Evolutionary conservation across 2,888 invertebrate species (phyloP), one percentile per base, ranked within the genome.

Genomic region (Apamea crenata): DNA sequence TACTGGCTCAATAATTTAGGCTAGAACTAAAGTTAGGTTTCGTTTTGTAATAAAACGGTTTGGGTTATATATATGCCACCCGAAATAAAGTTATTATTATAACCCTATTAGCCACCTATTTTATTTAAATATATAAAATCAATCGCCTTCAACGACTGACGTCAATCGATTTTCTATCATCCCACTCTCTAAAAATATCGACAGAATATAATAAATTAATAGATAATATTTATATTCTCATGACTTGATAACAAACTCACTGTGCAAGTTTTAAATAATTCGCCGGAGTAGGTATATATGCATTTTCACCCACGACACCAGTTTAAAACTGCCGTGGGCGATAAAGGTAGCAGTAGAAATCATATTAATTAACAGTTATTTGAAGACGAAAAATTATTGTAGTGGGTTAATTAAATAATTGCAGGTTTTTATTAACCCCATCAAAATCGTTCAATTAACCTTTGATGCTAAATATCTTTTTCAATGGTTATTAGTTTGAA

Each of bases 221-320:
- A n/a, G n/a, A n/a, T 50, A 76, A 32, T 65, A 1, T 56, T 81
- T 84, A 53, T 29, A 29, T 50, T 77, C 10, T 47, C 32, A n/a
- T 21, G 71, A 29, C 21, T 56, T 66, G 66, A 61, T 66, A 53
- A 67, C 25, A 66, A 70, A 70, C 70, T 71, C 32, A 77, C 61
- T 65, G 65, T 8, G 29, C 69, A 84, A 63, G 66, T 74, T 78
- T 59, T 10, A n/a, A 78, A 73, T 77, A 73, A 84, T 86, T 74
- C 78, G 67, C n/a, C 29, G 40, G 21, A 72, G 44, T 36, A n/a
- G n/a, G 32, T 32, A 32, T 29, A 63, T 80, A 85, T 81, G 75
- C 50, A 77, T 79, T 81, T 82, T 80, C 88, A 85, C 82, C 88
- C 85, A 87, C 83, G 69, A 74, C 29, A 81, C 53, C 7, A 56